These are phyloP conservation scores for Panorpa germanica DNA, from an alignment of 2,888 invertebrate genomes.

Conservation along the genomic window DNA sequence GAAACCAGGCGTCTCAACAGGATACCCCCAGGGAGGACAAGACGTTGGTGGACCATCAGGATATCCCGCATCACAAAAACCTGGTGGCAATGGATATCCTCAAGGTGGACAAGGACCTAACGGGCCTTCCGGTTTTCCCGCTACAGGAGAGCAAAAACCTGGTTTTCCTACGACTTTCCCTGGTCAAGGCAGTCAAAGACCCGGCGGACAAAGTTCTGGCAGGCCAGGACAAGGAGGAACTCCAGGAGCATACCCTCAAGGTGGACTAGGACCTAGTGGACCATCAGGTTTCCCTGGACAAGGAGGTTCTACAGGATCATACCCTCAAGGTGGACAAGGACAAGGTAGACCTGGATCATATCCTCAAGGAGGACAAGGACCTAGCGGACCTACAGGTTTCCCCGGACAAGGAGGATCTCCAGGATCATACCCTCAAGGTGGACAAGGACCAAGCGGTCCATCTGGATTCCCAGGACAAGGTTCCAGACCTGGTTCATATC, in stretches of 20 bases:
- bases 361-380: conserved; percentile 13
- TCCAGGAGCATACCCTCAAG: conserved; percentile 10
- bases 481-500: conserved; percentile 13
- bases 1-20: conserved; percentile 15
- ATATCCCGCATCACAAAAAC: conserved; percentile 9
- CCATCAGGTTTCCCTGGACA: conserved; percentile 10
- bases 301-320: conserved; percentile 10
- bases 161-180: conserved; percentile 9
- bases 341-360: conserved; percentile 12
- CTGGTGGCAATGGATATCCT: conserved; percentile 3
- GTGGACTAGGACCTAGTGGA: conserved; percentile 10
- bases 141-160: conserved; percentile 7
- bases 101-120: conserved; percentile 10
- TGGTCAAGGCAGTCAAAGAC: conserved; percentile 4
- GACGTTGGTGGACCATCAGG: conserved; percentile 11
- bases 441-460: conserved; percentile 14
- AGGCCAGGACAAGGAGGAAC: conserved; percentile 10
- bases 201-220: conserved; percentile 7
- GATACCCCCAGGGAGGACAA: conserved; percentile 14
- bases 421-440: conserved; percentile 15
- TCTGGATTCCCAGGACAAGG: conserved; percentile 13
- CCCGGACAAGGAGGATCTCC: conserved; percentile 14
- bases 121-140: conserved; percentile 9
- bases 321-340: conserved; percentile 10
- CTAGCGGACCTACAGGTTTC: conserved; percentile 13